Conservation (phyloP, 1,140 invertebrate species). For the Oppia nitens region DNA sequence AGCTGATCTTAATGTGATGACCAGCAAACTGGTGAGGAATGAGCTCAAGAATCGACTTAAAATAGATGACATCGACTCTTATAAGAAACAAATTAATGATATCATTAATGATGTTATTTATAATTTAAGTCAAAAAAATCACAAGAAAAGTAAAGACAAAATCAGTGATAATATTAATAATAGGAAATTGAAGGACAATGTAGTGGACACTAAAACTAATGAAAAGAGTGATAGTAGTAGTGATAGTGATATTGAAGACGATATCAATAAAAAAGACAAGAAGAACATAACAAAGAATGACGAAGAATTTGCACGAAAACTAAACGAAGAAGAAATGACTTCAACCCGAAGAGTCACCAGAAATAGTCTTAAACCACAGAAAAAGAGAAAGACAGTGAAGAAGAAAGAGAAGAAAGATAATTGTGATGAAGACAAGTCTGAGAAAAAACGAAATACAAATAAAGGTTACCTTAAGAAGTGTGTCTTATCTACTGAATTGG, state of each 20-base stretch:
- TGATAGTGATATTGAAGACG: background rate
- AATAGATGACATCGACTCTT: background rate
- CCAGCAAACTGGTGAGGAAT: background rate
- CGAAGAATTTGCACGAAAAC: background rate
- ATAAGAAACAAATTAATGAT: background rate
- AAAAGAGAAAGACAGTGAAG: background rate
- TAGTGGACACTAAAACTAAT: background rate
- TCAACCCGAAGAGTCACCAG: background rate
- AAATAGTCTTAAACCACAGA: background rate
- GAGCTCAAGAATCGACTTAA: background rate
- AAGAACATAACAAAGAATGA: too few relatives aligned
- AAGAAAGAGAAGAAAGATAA: background rate
- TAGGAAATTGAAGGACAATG: background rate
- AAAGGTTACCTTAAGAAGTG: constrained; percentile 58
- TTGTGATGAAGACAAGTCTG: background rate
- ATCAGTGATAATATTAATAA: background rate
- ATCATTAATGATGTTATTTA: constrained; percentile 3
- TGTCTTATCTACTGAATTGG: constrained; percentile 64
- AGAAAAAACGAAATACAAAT: background rate
- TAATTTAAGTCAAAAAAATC: background rate
- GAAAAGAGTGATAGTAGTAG: background rate
- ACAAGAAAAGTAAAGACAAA: background rate
- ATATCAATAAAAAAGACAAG: too few relatives aligned
- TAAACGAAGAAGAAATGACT: background rate
- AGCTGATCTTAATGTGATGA: constrained; percentile 3